phyloP scores from a whole-genome alignment of 1,140 invertebrate species.

The Drosophila santomea region DNA sequence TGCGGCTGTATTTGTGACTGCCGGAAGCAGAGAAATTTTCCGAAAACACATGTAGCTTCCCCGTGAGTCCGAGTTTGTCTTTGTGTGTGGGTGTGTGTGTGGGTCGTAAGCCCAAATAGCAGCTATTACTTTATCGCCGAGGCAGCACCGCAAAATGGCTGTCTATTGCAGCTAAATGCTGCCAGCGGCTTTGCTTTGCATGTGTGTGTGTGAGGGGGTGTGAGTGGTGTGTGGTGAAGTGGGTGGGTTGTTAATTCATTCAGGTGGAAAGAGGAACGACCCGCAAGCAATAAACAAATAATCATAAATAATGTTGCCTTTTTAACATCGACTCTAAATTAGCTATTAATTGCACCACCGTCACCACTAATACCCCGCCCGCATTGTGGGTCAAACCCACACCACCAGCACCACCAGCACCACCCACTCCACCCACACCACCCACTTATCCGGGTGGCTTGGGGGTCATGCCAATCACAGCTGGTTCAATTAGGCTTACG shows the following conservation, averaged over 20 bases:
- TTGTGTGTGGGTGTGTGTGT: slow-evolving; percentile 22
- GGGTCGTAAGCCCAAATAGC: slow-evolving; percentile 73
- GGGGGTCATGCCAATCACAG: slow-evolving; percentile 41
- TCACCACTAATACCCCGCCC: slow-evolving; percentile 20
- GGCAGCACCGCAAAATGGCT: slow-evolving; percentile 73
- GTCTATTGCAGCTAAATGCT: slow-evolving; percentile 77
- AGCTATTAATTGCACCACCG: slow-evolving; percentile 69
- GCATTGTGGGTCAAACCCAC: slow-evolving; percentile 19
- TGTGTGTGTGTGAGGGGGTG: slow-evolving; percentile 10
- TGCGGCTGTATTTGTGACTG: slow-evolving; percentile 29
- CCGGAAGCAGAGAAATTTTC: slow-evolving; percentile 59
- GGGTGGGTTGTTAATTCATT: slow-evolving; percentile 52
- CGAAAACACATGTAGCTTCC: slow-evolving; percentile 52
- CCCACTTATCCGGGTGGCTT: neutral
- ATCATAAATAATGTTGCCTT: slow-evolving; percentile 79
- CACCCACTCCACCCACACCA: slow-evolving; percentile 4
- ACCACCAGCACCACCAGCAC: neutral
- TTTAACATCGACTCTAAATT: slow-evolving; percentile 75
- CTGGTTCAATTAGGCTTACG: slow-evolving; percentile 74
- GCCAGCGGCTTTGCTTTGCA: slow-evolving; percentile 66
- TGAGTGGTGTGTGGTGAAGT: neutral
- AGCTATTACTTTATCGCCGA: slow-evolving; percentile 78
- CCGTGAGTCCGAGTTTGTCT: slow-evolving; percentile 14
- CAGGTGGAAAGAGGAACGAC: slow-evolving; percentile 56
- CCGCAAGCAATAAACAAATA: slow-evolving; percentile 78